Evolutionary conservation across 1,140 invertebrate species (phyloP).

Genomic region (Monomorium pharaonis): DNA sequence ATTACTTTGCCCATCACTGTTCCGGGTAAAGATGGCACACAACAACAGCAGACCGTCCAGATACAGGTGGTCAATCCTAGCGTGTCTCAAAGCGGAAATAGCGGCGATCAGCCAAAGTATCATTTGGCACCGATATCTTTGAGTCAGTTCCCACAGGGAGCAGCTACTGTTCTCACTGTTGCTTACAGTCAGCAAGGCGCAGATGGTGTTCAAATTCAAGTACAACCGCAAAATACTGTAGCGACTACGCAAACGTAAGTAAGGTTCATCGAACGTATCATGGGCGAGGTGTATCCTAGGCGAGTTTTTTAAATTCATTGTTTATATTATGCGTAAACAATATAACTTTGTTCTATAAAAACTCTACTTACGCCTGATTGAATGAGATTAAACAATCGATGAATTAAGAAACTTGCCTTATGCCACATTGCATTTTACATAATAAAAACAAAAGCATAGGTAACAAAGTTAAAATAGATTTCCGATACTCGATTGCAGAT

Average conservation of each 20-base stretch:
- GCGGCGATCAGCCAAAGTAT: conserved; percentile 88
- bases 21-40: conserved; percentile 90
- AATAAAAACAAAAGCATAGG: not conserved
- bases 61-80: conserved; percentile 90
- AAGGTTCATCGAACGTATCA: not conserved
- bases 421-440: not conserved
- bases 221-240: conserved; percentile 84
- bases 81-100: conserved; percentile 84
- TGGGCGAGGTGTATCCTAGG: not conserved
- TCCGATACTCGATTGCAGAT: conserved; percentile 68
- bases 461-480: not conserved
- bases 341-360: no score
- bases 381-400: no score
- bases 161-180: conserved; percentile 89
- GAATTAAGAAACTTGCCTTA: not conserved
- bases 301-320: no score
- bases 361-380: no score
- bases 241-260: conserved; percentile 84
- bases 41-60: conserved; percentile 90
- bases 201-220: conserved; percentile 86
- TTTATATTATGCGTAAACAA: no score
- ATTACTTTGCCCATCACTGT: conserved; percentile 91
- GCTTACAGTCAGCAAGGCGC: conserved; percentile 88
- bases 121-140: conserved; percentile 89
- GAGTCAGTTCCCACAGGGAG: conserved; percentile 85